phyloP scores from a whole-genome alignment of 2,888 invertebrate species.

The Lamellibrachia satsuma region DNA sequence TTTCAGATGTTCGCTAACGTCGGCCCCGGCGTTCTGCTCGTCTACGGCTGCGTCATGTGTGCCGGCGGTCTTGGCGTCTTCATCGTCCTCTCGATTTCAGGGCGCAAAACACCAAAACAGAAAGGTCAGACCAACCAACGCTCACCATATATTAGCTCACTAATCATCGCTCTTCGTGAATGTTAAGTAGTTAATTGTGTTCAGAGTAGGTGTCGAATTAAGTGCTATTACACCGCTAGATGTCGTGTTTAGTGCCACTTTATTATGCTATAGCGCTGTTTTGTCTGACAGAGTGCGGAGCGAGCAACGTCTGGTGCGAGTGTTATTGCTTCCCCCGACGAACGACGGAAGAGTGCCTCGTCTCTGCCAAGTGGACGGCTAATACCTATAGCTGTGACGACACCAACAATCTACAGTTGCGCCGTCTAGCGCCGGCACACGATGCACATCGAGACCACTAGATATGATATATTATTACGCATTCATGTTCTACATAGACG shows the following conservation, averaged over 20 bases:
- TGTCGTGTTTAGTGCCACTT: too few relatives aligned
- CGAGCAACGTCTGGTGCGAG: neutral
- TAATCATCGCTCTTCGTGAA: neutral
- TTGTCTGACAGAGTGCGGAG: neutral
- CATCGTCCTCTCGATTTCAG: conserved; percentile 56
- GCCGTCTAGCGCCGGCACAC: neutral
- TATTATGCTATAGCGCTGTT: too few relatives aligned
- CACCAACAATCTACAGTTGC: neutral
- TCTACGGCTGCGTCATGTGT: conserved; percentile 61
- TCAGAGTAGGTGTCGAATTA: too few relatives aligned
- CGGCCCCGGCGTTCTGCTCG: conserved; percentile 65
- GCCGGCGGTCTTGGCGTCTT: conserved; percentile 60
- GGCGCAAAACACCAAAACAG: conserved; percentile 61
- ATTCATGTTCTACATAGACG: neutral
- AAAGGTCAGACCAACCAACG: conserved; percentile 51
- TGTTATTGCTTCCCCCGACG: conserved; percentile 9
- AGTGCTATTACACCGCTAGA: too few relatives aligned
- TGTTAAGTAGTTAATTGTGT: too few relatives aligned
- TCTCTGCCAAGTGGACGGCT: neutral
- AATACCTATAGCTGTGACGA: neutral
- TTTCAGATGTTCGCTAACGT: conserved; percentile 64
- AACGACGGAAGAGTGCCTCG: neutral
- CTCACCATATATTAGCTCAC: neutral
- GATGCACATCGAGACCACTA: neutral
- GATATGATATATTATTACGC: neutral